These are phyloP conservation scores for Lutjanus campechanus DNA, from an alignment of 2,797 vertebrate species.

Conservation along the genomic window DNA sequence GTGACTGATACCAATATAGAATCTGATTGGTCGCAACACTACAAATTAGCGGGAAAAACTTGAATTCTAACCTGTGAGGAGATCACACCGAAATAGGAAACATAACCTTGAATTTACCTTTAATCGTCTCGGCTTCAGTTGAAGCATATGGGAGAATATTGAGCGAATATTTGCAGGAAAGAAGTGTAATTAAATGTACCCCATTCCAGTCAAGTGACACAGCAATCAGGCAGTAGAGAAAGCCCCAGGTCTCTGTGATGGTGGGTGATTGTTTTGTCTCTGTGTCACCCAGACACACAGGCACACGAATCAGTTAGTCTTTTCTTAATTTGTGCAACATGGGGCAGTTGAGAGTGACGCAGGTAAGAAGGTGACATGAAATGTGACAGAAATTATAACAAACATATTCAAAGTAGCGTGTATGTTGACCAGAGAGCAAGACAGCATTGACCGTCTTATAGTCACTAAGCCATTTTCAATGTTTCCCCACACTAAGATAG, in stretches of 20 bases:
- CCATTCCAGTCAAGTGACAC: not conserved
- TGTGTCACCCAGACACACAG: not conserved
- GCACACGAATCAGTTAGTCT: conserved; percentile 10
- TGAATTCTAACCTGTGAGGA: not conserved
- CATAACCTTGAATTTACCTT: not conserved
- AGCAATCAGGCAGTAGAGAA: not conserved
- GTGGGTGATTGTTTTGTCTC: not conserved
- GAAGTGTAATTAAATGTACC: not conserved
- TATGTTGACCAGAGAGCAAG: not conserved
- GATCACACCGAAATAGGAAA: not conserved
- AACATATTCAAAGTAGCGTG: not conserved
- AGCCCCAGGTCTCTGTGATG: too few relatives aligned
- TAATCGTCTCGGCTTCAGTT: too few relatives aligned
- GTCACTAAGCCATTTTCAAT: not conserved
- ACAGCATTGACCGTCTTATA: not conserved
- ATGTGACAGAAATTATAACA: not conserved
- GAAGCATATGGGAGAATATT: too few relatives aligned
- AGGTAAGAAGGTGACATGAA: not conserved
- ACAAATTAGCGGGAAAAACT: not conserved
- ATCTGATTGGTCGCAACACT: too few relatives aligned
- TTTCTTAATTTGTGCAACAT: not conserved
- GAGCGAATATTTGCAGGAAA: not conserved
- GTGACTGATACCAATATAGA: too few relatives aligned
- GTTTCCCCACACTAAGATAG: conserved; percentile 8
- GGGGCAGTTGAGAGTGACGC: not conserved